A percentile compares a stretch with the other conserved stretches of the same genome.
phyloP scores from a whole-genome alignment of 2,113 vertebrate genomes.

The Larimichthys polyactis region DNA sequence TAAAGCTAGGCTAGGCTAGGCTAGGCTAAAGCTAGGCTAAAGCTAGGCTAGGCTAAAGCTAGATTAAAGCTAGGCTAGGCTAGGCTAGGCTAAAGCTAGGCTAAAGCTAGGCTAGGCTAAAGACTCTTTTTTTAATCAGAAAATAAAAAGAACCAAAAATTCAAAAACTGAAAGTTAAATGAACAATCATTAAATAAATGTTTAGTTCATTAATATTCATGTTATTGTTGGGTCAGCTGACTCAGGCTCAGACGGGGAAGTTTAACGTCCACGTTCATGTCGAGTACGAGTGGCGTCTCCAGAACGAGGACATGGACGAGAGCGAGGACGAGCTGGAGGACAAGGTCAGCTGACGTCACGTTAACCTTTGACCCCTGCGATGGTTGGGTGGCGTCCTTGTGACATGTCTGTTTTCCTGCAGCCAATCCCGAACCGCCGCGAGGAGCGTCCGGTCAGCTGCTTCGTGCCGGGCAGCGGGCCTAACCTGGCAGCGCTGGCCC shows the following conservation, averaged over 20 bases:
- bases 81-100: no score
- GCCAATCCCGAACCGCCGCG: constrained; percentile 93
- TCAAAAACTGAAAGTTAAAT: no score
- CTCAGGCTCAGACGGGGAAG: constrained; percentile 91
- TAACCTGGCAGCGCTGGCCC: constrained; percentile 84
- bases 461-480: constrained; percentile 85
- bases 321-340: constrained; percentile 97
- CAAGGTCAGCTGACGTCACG: constrained; percentile 82
- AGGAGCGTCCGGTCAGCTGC: constrained; percentile 95
- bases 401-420: constrained; percentile 51
- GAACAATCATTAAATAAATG: no score
- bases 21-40: no score
- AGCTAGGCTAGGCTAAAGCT: no score
- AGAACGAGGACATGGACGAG: constrained; percentile 94
- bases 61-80: no score
- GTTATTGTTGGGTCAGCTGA: constrained; percentile 83
- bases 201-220: no score
- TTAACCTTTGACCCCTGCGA: rapidly evolving
- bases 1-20: no score
- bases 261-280: constrained; percentile 97
- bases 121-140: no score
- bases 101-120: no score
- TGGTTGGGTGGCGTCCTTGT: neutral
- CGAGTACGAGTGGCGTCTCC: constrained; percentile 96
- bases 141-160: no score